Evolutionary conservation across 2,888 invertebrate genomes (phyloP).

Genomic region (Zeuzera pyrina): DNA sequence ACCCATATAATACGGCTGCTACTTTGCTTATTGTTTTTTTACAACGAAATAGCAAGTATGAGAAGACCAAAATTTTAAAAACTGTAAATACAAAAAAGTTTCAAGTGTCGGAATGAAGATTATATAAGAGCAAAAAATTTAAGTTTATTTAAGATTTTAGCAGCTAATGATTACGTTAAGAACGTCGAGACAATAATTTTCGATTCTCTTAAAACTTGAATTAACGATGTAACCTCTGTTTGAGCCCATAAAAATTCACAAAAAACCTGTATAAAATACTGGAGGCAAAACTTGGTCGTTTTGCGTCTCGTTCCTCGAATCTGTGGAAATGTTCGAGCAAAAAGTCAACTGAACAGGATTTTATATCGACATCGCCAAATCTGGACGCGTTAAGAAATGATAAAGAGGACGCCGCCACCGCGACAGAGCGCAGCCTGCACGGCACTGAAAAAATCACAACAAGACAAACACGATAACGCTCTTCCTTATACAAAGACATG

Average conservation of each 20-base stretch:
- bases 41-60: no score
- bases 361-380: conserved; percentile 66
- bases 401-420: conserved; percentile 59
- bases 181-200: conserved; percentile 27
- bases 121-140: conserved; percentile 13
- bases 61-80: no score
- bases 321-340: conserved; percentile 63
- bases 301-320: conserved; percentile 63
- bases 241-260: conserved; percentile 62
- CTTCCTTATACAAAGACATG: conserved; percentile 30
- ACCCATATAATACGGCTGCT: conserved; percentile 47
- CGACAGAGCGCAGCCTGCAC: conserved; percentile 26
- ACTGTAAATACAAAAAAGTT: no score
- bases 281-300: conserved; percentile 60
- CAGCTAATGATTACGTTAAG: conserved; percentile 11
- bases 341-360: conserved; percentile 67
- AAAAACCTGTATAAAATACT: conserved; percentile 67
- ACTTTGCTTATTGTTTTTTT: conserved; percentile 58
- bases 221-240: conserved; percentile 47
- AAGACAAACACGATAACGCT: conserved; percentile 25
- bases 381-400: conserved; percentile 69
- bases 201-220: conserved; percentile 39
- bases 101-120: conserved; percentile 11
- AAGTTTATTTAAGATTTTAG: no score
- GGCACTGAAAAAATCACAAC: conserved; percentile 33